Evolutionary conservation across 1,140 invertebrate genomes (phyloP).

Genomic region (Zaprionus africanus): DNA sequence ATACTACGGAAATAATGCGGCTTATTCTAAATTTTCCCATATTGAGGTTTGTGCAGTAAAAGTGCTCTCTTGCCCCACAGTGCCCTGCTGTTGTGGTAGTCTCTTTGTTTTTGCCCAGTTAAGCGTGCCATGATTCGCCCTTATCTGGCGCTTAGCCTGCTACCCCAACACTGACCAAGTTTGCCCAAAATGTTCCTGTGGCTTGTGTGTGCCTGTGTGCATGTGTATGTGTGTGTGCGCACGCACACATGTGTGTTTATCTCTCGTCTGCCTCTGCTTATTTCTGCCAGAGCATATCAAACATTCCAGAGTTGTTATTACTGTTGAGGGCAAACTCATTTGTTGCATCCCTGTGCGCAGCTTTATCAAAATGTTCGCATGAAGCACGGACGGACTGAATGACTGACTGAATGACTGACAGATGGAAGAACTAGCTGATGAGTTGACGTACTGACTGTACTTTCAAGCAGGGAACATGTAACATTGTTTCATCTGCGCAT

Average conservation of each 20-base stretch:
- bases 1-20: no score
- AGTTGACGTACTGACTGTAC: not conserved
- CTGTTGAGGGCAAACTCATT: slow-evolving; percentile 22
- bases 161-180: slow-evolving; percentile 6
- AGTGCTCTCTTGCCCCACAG: not conserved
- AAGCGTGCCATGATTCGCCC: slow-evolving; percentile 15
- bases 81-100: not conserved
- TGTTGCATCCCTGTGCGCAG: slow-evolving; percentile 12
- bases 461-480: not conserved
- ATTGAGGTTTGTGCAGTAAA: not conserved
- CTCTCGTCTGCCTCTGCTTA: slow-evolving; percentile 10
- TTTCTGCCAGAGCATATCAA: slow-evolving; percentile 28
- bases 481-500: not conserved
- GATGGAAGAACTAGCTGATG: not conserved
- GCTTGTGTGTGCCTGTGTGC: slow-evolving; percentile 13
- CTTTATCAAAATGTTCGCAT: slow-evolving; percentile 24
- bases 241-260: not conserved
- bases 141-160: slow-evolving; percentile 35
- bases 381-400: not conserved
- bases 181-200: slow-evolving; percentile 8
- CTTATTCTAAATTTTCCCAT: no score
- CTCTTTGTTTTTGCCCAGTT: slow-evolving; percentile 28
- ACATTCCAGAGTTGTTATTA: slow-evolving; percentile 39
- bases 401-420: slow-evolving; percentile 19
- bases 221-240: not conserved